phyloP scores from a whole-genome alignment of 2,888 invertebrate species.

The Antheraea yamamai region DNA sequence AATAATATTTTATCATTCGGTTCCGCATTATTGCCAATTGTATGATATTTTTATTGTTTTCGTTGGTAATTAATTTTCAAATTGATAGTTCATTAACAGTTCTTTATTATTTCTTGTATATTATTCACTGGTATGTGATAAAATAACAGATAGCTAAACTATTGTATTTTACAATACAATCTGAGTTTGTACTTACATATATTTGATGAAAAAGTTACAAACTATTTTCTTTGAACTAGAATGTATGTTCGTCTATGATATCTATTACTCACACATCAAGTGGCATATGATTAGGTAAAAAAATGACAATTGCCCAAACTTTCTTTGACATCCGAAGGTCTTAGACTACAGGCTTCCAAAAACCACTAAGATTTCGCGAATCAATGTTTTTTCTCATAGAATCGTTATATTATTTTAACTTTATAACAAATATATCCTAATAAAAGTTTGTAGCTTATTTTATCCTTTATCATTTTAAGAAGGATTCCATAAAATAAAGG shows the following conservation, averaged over 20 bases:
- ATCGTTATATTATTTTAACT: too few relatives aligned
- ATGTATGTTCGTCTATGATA: background rate
- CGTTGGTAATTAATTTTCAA: background rate
- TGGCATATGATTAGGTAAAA: too few relatives aligned
- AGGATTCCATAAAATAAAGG: too few relatives aligned
- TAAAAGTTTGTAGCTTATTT: too few relatives aligned
- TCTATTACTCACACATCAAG: background rate
- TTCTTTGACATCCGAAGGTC: background rate
- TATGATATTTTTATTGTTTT: background rate
- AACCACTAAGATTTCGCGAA: background rate
- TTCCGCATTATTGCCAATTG: slow-evolving; percentile 10
- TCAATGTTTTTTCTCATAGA: too few relatives aligned
- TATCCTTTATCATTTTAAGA: too few relatives aligned
- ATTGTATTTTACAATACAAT: background rate
- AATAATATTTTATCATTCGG: slow-evolving; percentile 5
- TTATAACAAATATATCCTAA: too few relatives aligned
- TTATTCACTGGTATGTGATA: background rate
- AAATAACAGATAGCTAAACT: background rate
- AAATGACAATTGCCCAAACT: background rate
- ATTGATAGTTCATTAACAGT: background rate
- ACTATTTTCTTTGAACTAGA: background rate
- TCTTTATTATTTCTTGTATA: background rate
- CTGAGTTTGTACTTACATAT: background rate
- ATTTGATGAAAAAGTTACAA: background rate
- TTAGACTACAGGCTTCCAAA: background rate